A percentile compares a stretch with the other conserved stretches of the same genome.
Evolutionary conservation across 2,888 invertebrate species (phyloP).

Genomic region (Chelonus formosanus): DNA sequence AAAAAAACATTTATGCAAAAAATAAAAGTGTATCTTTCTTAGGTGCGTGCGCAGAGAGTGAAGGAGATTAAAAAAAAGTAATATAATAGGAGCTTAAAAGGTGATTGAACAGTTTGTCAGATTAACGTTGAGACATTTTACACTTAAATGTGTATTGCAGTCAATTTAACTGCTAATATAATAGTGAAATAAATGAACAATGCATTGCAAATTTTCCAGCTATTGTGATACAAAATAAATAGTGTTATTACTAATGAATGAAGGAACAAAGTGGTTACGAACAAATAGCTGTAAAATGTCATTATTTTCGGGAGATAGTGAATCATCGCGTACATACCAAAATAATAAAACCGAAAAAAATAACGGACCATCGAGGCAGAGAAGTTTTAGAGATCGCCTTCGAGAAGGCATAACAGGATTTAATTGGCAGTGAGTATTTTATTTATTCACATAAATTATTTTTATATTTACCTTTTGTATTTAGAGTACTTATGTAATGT

Average conservation of each 20-base stretch:
- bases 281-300: slow-evolving; percentile 48
- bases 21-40: too few relatives aligned
- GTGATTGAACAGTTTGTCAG: too few relatives aligned
- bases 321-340: slow-evolving; percentile 33
- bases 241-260: slow-evolving; percentile 1
- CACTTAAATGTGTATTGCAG: too few relatives aligned
- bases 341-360: slow-evolving; percentile 31
- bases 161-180: too few relatives aligned
- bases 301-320: slow-evolving; percentile 54
- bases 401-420: slow-evolving; percentile 82
- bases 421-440: slow-evolving; percentile 80
- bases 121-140: too few relatives aligned
- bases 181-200: neutral
- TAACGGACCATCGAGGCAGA: slow-evolving; percentile 74
- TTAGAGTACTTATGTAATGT: too few relatives aligned
- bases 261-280: slow-evolving; percentile 4
- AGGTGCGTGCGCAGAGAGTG: neutral
- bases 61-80: slow-evolving; percentile 9
- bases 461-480: slow-evolving; percentile 41
- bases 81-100: neutral
- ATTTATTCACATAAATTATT: slow-evolving; percentile 25
- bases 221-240: neutral
- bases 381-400: slow-evolving; percentile 80
- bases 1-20: too few relatives aligned
- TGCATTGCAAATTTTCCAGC: neutral